Conservation (phyloP, 2,797 vertebrate species). For the Anguilla obscura region DNA sequence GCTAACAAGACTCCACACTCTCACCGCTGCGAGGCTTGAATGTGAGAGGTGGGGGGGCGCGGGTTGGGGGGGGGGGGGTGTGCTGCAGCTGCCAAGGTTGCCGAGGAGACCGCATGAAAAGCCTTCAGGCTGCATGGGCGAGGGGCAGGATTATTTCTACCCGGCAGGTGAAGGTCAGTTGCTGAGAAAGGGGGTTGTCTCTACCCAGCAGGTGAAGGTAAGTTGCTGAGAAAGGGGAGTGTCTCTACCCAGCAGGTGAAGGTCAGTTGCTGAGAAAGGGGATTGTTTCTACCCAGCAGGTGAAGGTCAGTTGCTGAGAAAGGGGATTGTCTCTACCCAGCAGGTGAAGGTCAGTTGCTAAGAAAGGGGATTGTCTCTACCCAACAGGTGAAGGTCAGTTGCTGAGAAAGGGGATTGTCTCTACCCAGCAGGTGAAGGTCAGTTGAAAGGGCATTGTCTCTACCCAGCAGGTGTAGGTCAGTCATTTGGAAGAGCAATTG, state of each 20-base stretch:
- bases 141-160: slow-evolving; percentile 58
- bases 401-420: not conserved
- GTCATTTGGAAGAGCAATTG: not conserved
- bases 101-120: slow-evolving; percentile 65
- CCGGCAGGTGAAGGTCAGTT: not conserved
- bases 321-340: not conserved
- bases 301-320: not conserved
- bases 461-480: not conserved
- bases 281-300: not conserved
- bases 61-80: slow-evolving; percentile 59
- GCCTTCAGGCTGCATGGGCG: slow-evolving; percentile 59
- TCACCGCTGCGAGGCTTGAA: slow-evolving; percentile 66
- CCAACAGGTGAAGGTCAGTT: not conserved
- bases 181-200: too few relatives aligned
- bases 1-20: slow-evolving; percentile 69
- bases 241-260: not conserved
- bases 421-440: not conserved
- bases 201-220: not conserved
- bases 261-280: not conserved
- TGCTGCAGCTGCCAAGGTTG: slow-evolving; percentile 64
- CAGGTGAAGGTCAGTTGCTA: not conserved
- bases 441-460: not conserved
- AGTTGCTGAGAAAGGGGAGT: slow-evolving; percentile 52
- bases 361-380: not conserved
- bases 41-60: slow-evolving; percentile 49